phyloP scores from a whole-genome alignment of 2,888 invertebrate genomes.

The Parnassius glacialis region DNA sequence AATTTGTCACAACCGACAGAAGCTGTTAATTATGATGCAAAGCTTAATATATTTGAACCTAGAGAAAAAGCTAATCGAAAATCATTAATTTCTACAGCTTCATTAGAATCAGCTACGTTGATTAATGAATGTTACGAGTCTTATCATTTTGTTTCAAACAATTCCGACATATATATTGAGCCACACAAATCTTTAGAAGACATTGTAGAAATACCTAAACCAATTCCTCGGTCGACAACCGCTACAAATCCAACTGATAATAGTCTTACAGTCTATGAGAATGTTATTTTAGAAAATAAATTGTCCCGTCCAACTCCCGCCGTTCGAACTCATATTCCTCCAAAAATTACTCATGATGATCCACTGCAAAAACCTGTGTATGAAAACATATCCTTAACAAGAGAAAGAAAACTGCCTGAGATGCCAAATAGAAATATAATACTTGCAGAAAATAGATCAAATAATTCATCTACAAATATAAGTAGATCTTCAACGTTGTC shows the following conservation, averaged over 20 bases:
- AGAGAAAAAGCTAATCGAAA: constrained; percentile 44
- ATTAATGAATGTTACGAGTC: constrained; percentile 73
- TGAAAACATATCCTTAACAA: constrained; percentile 58
- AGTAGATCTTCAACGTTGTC: constrained; percentile 66
- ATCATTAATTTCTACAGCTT: constrained; percentile 49
- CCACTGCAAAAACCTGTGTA: constrained; percentile 51
- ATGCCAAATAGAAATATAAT: constrained; percentile 53
- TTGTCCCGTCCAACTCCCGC: constrained; percentile 58
- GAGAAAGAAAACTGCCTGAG: constrained; percentile 49
- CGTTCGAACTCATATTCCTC: constrained; percentile 57
- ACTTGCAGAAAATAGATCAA: constrained; percentile 38
- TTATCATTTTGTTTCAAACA: constrained; percentile 50
- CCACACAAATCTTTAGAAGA: constrained; percentile 32
- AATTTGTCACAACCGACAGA: constrained; percentile 39
- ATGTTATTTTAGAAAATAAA: constrained; percentile 48
- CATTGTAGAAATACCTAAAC: constrained; percentile 42
- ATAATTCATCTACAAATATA: constrained; percentile 42
- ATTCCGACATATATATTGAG: constrained; percentile 16
- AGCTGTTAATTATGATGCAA: constrained; percentile 53
- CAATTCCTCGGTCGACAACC: constrained; percentile 56
- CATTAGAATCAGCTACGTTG: constrained; percentile 54
- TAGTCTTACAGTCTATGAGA: constrained; percentile 62
- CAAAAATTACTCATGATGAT: constrained; percentile 45
- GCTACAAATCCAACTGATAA: constrained; percentile 32
- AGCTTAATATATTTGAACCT: constrained; percentile 62